Evolutionary conservation across 2,797 vertebrate species (phyloP), one percentile per base, ranked within the genome.

Genomic region (Syngnathus acus): DNA sequence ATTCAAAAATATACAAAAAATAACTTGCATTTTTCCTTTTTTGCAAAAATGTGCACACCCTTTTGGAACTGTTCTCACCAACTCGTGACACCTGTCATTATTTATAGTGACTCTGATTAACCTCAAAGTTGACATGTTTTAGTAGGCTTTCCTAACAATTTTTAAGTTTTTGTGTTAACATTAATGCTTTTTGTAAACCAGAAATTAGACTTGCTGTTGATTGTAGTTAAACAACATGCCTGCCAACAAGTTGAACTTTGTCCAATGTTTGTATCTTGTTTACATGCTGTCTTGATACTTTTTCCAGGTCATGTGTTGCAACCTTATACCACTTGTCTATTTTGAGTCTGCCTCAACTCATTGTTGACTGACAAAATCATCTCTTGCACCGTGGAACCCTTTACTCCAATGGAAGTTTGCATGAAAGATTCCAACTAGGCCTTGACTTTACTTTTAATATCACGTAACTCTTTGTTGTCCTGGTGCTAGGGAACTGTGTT

Each of bases 261-360:
- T 57, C 39, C 63, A 19, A 26, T 62, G 42, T 58, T 38, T 66
- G 40, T 48, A 19, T 70, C 67, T 68, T 76, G 71, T 79, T 80
- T 78, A 71, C 57, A 63, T 14, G 48, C 60, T 64, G 38, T 43
- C 13, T 19, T 65, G 68, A 65, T 69, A 70, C 77, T 61, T 8
- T 81, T 77, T 72, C 62, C 66, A 60, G 62, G 68, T 84, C 81
- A 81, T 74, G 74, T 74, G 78, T 72, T 78, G 83, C 67, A 91
- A 90, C 75, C 32, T 16, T 37, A 73, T 65, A 80, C 90, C 40
- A 66, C 84, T 65, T 59, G 70, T 87, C 86, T 91, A 91, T 90
- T 91, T 76, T 82, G 68, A 86, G 84, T 74, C 50, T 77, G 82
- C 82, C 78, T 72, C 72, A 72, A 72, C 69, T 70, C 68, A 79